Percentiles rank a stretch among this genome's conserved stretches.
Conservation (phyloP, 2,888 invertebrate species). For the Pherbina coryleti region DNA sequence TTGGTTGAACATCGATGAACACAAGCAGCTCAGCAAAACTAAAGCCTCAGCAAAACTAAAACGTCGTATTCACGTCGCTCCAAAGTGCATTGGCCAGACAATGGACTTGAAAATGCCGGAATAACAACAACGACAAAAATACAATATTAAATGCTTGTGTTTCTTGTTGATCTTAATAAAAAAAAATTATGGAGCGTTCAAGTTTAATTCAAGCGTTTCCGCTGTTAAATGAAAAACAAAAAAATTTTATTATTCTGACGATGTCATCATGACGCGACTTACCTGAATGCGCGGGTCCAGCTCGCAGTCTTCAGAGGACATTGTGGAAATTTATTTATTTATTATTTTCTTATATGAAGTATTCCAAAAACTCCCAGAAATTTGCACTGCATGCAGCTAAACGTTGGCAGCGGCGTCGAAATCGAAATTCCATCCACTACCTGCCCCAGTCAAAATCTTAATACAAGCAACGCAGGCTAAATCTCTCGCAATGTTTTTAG, state of each 20-base stretch:
- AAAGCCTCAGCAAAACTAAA: too few species aligned
- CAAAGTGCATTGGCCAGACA: too few species aligned
- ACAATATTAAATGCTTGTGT: background rate
- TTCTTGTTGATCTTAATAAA: slow-evolving; percentile 13
- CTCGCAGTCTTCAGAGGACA: slow-evolving; percentile 61
- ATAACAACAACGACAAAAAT: background rate
- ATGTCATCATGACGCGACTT: slow-evolving; percentile 41
- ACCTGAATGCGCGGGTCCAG: slow-evolving; percentile 69
- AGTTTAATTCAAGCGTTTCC: background rate
- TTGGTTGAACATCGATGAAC: too few species aligned
- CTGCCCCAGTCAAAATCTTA: background rate
- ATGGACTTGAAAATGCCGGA: background rate
- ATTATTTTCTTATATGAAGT: background rate
- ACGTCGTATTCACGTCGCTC: too few species aligned
- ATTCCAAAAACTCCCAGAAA: background rate
- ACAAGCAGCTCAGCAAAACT: too few species aligned
- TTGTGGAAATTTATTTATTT: slow-evolving; percentile 28
- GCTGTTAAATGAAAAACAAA: background rate
- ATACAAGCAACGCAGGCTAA: background rate
- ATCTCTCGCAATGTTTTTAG: background rate
- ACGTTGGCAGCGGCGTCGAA: background rate
- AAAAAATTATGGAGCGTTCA: slow-evolving; percentile 1
- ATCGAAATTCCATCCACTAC: background rate
- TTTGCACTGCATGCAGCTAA: background rate
- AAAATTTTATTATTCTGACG: background rate